Base-by-base conservation (phyloP, 2,888 invertebrate species). In the Creontiades dilutus region DNA sequence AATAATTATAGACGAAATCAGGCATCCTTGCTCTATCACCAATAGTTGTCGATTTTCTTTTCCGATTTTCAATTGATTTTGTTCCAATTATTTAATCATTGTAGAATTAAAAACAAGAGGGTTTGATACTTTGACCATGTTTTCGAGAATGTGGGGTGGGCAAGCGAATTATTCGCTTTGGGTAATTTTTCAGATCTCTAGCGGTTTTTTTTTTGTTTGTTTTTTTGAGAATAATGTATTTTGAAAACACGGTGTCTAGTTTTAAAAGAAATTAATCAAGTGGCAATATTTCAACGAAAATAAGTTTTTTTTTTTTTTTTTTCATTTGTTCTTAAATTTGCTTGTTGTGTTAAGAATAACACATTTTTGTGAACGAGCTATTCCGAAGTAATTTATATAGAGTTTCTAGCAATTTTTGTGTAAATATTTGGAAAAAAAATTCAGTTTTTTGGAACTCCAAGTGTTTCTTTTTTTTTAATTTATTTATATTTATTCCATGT, bases 111-210 rank as follows among this genome's bases (percentile, higher is more conserved):
- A 76, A 16, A 19, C 78, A 46, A 78, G 78, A 78, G 37, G 78
- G 37, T 78, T 78, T 14, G n/a, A 78, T 78, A 37, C 23, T 37
- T n/a, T 68, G 68, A 68, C 68, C 68, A 68, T 68, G 68, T 68
- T 68, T 68, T 52, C 19, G 61, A 61, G n/a, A 19, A n/a, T 37
- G 52, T 57, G 86, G 86, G 86, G 75, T 75, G 86, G 47, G 86
- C 68, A 19, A 75, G 86, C 61, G 61, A 23, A 28, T 55, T 52
- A 16, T 37, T 47, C 82, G 86, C 86, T 46, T 68, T 23, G 86
- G 86, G 86, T 86, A 86, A 85, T 85, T 86, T 75, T 85, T 75
- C 86, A 86, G 86, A 86, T 86, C 86, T 86, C 86, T 86, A 86
- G 86, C 75, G 47, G 23, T 86, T 86, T 75, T 75, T 46, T 55